These are phyloP conservation scores for Leistus spinibarbis DNA, from an alignment of 2,888 invertebrate genomes.

Conservation along the genomic window DNA sequence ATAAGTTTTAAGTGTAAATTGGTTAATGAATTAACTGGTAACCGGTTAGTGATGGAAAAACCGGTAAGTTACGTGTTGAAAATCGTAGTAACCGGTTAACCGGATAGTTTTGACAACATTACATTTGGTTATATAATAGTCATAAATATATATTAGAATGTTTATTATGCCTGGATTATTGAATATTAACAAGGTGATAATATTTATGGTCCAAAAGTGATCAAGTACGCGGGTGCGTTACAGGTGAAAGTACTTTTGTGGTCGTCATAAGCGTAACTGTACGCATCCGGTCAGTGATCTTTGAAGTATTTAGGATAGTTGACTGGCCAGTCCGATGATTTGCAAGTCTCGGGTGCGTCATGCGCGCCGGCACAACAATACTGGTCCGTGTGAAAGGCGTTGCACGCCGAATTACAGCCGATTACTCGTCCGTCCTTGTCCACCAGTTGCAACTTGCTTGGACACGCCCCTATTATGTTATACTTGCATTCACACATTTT, in stretches of 20 bases:
- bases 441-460: conserved; percentile 42
- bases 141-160: too few relatives aligned
- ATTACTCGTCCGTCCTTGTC: conserved; percentile 41
- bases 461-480: conserved; percentile 44
- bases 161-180: too few relatives aligned
- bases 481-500: conserved; percentile 41
- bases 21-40: too few relatives aligned
- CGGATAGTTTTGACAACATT: too few relatives aligned
- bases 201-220: conserved; percentile 19
- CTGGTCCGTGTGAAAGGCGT: conserved; percentile 51
- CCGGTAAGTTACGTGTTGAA: too few relatives aligned
- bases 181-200: too few relatives aligned
- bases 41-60: too few relatives aligned
- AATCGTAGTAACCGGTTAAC: too few relatives aligned
- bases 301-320: conserved; percentile 54
- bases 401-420: conserved; percentile 48
- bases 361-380: conserved; percentile 55
- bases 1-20: too few relatives aligned
- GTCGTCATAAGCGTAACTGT: conserved; percentile 56
- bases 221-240: conserved; percentile 41
- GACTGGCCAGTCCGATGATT: conserved; percentile 46
- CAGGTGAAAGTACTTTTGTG: conserved; percentile 54
- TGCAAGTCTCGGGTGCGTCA: conserved; percentile 51
- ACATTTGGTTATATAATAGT: too few relatives aligned
- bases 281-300: conserved; percentile 56